These are phyloP conservation scores for human DNA, from an alignment of 2,113 vertebrate genomes.

Conservation along the genomic window DNA sequence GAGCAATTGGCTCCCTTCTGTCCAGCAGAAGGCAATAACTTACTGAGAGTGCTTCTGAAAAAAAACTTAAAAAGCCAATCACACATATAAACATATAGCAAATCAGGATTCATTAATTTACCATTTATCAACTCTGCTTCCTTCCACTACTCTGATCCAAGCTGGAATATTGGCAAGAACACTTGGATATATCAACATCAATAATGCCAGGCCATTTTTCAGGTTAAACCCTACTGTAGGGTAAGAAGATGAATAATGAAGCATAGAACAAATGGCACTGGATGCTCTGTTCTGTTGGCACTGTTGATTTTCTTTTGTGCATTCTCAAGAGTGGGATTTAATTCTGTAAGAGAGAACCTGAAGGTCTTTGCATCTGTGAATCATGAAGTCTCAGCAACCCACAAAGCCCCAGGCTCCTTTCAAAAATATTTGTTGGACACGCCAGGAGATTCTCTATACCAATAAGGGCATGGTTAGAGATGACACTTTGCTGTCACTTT, in stretches of 20 bases:
- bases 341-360: not conserved
- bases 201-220: not conserved
- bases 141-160: not conserved
- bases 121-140: not conserved
- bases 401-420: not conserved
- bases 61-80: not conserved
- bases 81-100: not conserved
- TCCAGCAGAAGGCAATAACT: not conserved
- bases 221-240: not conserved
- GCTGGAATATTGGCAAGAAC: not conserved
- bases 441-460: not conserved
- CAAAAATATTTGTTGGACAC: not conserved
- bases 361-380: not conserved
- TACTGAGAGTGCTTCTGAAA: not conserved
- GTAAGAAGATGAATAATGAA: not conserved
- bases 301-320: not conserved
- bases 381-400: not conserved
- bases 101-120: slow-evolving; percentile 2
- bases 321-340: not conserved
- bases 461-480: not conserved
- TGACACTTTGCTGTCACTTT: not conserved
- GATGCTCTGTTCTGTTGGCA: not conserved
- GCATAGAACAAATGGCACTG: not conserved
- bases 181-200: not conserved
- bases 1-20: not conserved